Evolutionary conservation across 1,140 invertebrate genomes (phyloP).

Genomic region (Pogonus chalceus): DNA sequence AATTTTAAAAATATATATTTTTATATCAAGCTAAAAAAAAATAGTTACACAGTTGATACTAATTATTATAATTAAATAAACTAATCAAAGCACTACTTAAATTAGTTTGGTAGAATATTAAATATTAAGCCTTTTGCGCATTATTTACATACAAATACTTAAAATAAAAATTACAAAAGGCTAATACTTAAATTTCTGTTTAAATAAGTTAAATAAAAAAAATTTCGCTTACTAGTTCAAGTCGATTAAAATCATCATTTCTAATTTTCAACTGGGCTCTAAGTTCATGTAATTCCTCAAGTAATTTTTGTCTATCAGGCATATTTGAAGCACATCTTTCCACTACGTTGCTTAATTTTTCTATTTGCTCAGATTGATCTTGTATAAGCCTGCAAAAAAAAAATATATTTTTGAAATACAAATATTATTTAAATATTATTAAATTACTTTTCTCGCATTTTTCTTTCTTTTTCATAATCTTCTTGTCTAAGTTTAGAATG

Average conservation of each 20-base stretch:
- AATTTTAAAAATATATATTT: too few species aligned
- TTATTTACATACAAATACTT: too few species aligned
- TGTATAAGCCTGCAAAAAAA: background rate
- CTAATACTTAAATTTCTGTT: too few species aligned
- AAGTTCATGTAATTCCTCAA: constrained; percentile 8
- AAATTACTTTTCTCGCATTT: background rate
- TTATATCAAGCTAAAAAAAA: too few species aligned
- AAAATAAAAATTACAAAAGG: too few species aligned
- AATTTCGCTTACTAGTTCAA: constrained; percentile 18
- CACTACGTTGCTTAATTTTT: background rate
- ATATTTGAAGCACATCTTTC: background rate
- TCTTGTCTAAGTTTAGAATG: background rate
- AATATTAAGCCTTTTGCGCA: too few species aligned
- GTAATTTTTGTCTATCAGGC: background rate
- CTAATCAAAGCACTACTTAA: too few species aligned
- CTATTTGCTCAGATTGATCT: background rate
- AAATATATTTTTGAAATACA: background rate
- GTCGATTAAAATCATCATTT: constrained; percentile 18
- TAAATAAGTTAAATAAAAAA: constrained; percentile 15
- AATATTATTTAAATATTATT: background rate
- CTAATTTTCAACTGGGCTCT: constrained; percentile 14
- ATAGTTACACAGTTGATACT: too few species aligned
- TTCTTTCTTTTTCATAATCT: background rate
- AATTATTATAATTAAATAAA: too few species aligned
- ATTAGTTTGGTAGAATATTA: too few species aligned